phyloP scores from a whole-genome alignment of 2,113 vertebrate genomes.

The Campylomormyrus numenius region DNA sequence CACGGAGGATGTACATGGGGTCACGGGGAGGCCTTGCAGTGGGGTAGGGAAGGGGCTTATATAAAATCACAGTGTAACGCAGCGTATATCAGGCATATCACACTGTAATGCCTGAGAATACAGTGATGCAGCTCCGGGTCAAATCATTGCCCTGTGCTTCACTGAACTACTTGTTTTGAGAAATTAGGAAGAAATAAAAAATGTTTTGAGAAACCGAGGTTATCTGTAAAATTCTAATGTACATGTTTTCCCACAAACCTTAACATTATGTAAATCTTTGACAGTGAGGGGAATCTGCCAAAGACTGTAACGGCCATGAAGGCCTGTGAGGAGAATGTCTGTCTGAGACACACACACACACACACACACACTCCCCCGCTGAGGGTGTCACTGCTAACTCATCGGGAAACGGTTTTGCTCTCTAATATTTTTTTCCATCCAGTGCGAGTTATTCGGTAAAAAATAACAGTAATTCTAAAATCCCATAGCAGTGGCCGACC shows the following conservation, averaged over 20 bases:
- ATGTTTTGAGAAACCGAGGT: neutral
- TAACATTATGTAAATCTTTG: neutral
- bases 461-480: slow-evolving; percentile 17
- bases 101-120: neutral
- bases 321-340: neutral
- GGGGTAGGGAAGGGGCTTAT: neutral
- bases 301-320: neutral
- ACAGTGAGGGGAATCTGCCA: neutral
- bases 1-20: neutral
- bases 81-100: neutral
- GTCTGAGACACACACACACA: neutral
- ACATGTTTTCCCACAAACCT: neutral
- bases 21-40: neutral
- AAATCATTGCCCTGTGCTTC: neutral
- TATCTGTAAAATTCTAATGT: neutral
- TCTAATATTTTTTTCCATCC: neutral
- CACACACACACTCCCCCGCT: neutral
- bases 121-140: neutral
- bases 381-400: neutral
- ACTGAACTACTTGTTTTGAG: neutral
- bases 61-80: neutral
- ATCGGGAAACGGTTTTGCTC: neutral
- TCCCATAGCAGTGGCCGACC: neutral
- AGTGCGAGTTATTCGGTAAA: neutral
- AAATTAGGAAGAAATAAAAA: neutral